Conservation (phyloP, 2,797 vertebrate genomes). For the Cynopterus sphinx region DNA sequence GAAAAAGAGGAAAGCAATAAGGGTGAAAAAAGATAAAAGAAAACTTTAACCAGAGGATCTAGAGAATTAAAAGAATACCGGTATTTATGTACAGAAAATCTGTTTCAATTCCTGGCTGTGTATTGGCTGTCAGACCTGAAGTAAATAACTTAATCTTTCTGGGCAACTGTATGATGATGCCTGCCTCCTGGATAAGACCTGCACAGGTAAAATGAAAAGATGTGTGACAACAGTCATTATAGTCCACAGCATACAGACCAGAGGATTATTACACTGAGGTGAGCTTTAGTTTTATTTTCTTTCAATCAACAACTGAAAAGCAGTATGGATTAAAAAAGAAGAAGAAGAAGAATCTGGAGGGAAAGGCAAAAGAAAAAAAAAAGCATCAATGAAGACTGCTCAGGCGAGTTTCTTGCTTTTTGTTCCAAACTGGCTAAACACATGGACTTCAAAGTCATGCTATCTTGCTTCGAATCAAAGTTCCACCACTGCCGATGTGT, state of each 20-base stretch:
- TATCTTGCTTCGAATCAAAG: not conserved
- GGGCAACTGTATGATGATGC: not conserved
- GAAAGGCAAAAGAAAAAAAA: not conserved
- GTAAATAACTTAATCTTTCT: not conserved
- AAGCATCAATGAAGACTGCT: not conserved
- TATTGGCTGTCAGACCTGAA: not conserved
- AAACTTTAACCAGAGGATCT: not conserved
- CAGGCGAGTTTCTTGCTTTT: not conserved
- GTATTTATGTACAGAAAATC: not conserved
- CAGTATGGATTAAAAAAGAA: not conserved
- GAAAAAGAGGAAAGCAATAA: not conserved
- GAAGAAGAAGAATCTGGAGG: not conserved
- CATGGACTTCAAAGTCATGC: not conserved
- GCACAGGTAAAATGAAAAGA: not conserved
- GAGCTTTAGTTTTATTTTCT: not conserved
- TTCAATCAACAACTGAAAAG: not conserved
- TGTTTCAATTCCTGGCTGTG: not conserved
- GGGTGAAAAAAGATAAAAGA: not conserved
- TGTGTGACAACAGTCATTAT: not conserved
- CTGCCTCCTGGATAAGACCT: too few species aligned
- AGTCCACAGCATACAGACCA: not conserved
- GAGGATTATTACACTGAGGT: not conserved
- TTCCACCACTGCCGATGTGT: not conserved
- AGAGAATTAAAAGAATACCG: not conserved
- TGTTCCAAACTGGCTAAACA: not conserved